Conservation (phyloP, 1,140 invertebrate species). For the Solenopsis fugax region DNA sequence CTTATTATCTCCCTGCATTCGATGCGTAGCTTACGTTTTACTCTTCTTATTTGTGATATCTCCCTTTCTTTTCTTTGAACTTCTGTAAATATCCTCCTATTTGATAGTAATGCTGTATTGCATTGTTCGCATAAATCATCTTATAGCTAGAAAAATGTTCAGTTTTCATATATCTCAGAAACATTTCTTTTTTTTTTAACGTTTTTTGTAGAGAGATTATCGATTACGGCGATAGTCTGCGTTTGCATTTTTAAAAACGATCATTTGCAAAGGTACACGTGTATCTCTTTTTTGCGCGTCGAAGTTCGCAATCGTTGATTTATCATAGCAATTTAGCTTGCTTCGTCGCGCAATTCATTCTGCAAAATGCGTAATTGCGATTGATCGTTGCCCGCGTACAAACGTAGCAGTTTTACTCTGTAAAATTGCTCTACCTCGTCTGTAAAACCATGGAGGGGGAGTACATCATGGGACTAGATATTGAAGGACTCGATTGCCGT, state of each 20-base stretch:
- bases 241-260: slow-evolving; percentile 15
- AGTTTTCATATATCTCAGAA: slow-evolving; percentile 20
- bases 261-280: slow-evolving; percentile 13
- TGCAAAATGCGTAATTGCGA: slow-evolving; percentile 25
- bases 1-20: background rate
- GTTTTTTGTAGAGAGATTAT: background rate
- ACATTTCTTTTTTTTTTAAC: background rate
- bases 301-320: background rate
- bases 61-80: background rate
- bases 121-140: background rate
- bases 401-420: background rate
- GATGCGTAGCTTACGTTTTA: background rate
- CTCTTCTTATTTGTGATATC: background rate
- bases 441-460: background rate
- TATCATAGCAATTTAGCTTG: slow-evolving; percentile 17
- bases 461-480: background rate
- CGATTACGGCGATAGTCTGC: background rate
- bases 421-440: slow-evolving; percentile 5
- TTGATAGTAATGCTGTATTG: background rate
- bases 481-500: background rate
- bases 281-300: background rate
- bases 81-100: background rate
- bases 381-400: slow-evolving; percentile 14
- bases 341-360: background rate
- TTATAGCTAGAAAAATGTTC: background rate